A percentile compares a stretch with the other conserved stretches of the same genome.
Conservation (phyloP, 2,888 invertebrate species). For the Eilema caniola region DNA sequence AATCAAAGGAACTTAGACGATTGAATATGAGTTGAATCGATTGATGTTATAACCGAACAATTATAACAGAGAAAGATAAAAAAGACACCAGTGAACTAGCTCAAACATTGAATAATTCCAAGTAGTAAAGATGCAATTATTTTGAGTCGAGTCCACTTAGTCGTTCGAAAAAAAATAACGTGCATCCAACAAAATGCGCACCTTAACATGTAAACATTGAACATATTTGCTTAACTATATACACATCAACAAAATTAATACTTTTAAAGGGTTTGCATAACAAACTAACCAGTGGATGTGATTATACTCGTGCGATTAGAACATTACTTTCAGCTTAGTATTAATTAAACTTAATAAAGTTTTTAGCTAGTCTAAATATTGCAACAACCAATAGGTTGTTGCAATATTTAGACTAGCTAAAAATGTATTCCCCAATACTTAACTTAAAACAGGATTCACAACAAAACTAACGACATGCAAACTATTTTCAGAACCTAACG, state of each 20-base stretch:
- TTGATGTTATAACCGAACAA: background rate
- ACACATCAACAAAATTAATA: constrained; percentile 56
- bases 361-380: no score
- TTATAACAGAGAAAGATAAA: background rate
- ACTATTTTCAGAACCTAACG: no score
- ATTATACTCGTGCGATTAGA: constrained; percentile 12
- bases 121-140: constrained; percentile 5
- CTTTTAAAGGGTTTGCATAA: constrained; percentile 49
- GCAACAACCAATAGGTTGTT: no score
- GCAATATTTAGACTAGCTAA: background rate
- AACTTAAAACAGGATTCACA: background rate
- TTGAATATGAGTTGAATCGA: background rate
- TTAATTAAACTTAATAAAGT: no score
- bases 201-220: constrained; percentile 14
- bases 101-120: constrained; percentile 48
- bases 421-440: background rate
- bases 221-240: constrained; percentile 34
- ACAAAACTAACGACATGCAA: background rate
- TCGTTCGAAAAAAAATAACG: constrained; percentile 3
- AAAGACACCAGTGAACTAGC: constrained; percentile 47
- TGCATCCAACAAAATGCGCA: constrained; percentile 16
- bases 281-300: constrained; percentile 33
- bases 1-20: background rate
- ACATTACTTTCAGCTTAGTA: background rate
- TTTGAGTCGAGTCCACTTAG: constrained; percentile 10